These are phyloP conservation scores for Drosophila lacertosa DNA, from an alignment of 1,140 invertebrate species.

Conservation along the genomic window DNA sequence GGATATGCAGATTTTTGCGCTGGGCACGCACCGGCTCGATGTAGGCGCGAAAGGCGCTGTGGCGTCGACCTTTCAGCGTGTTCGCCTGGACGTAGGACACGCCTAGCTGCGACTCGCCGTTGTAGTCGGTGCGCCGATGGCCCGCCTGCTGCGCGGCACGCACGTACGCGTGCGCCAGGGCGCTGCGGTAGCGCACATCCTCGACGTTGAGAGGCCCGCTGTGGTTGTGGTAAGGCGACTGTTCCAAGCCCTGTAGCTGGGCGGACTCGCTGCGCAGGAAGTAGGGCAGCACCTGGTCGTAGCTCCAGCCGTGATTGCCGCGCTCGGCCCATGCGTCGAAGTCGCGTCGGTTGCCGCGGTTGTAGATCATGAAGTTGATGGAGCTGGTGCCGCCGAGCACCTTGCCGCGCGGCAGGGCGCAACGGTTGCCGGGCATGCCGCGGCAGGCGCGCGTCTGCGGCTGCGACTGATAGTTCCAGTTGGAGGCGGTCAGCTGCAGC, in stretches of 20 bases:
- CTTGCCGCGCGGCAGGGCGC: slow-evolving; percentile 87
- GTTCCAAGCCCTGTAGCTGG: slow-evolving; percentile 84
- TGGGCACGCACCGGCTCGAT: slow-evolving; percentile 85
- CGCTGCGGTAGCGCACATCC: slow-evolving; percentile 85
- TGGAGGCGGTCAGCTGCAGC: slow-evolving; percentile 85
- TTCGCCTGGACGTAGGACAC: slow-evolving; percentile 89
- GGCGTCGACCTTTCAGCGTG: slow-evolving; percentile 85
- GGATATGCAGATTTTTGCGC: slow-evolving; percentile 88
- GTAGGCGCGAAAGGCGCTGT: slow-evolving; percentile 86
- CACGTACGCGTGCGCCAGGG: slow-evolving; percentile 87
- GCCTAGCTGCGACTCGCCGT: slow-evolving; percentile 87
- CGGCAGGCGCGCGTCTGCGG: slow-evolving; percentile 87
- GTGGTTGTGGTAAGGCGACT: slow-evolving; percentile 86
- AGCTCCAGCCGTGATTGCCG: slow-evolving; percentile 90
- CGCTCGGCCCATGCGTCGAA: slow-evolving; percentile 90
- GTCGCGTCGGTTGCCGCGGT: slow-evolving; percentile 90
- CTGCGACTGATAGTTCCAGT: slow-evolving; percentile 90
- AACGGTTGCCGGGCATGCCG: slow-evolving; percentile 85
- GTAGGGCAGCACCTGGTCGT: slow-evolving; percentile 89
- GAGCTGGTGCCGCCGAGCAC: slow-evolving; percentile 90
- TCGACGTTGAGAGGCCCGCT: slow-evolving; percentile 85
- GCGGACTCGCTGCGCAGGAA: slow-evolving; percentile 87
- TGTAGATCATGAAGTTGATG: slow-evolving; percentile 95
- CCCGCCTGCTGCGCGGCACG: slow-evolving; percentile 87
- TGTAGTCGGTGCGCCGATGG: slow-evolving; percentile 87